Evolutionary conservation across 2,113 vertebrate species (phyloP).

Genomic region (Scophthalmus maximus): DNA sequence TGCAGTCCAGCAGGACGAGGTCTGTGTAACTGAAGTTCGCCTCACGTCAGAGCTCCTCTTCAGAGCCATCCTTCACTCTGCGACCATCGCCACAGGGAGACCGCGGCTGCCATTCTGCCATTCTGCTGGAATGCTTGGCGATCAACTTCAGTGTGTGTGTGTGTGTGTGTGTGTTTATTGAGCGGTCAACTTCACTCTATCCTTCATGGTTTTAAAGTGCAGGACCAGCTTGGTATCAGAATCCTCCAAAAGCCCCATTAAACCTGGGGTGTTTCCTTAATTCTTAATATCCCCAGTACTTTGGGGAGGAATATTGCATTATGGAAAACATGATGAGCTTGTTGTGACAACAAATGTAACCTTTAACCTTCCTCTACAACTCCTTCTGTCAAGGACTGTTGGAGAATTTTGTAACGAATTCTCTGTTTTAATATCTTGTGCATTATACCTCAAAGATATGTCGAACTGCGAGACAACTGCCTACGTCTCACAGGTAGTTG

Average conservation of each 20-base stretch:
- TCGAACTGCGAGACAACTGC: too few species aligned
- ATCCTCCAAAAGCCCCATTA: neutral
- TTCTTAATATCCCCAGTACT: too few species aligned
- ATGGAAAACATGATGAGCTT: too few species aligned
- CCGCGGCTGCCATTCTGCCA: neutral
- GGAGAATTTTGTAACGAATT: too few species aligned
- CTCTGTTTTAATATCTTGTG: too few species aligned
- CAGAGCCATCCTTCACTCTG: neutral
- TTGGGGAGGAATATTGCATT: too few species aligned
- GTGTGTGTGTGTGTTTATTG: neutral
- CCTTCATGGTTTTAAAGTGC: neutral
- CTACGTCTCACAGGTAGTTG: too few species aligned
- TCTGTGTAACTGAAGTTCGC: neutral
- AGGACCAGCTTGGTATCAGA: neutral
- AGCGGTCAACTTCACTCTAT: neutral
- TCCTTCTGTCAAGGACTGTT: too few species aligned
- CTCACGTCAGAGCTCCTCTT: slow-evolving; percentile 17
- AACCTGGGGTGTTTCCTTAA: neutral
- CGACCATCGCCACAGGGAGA: neutral
- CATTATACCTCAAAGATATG: too few species aligned
- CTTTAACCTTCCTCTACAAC: too few species aligned
- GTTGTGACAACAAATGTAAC: too few species aligned
- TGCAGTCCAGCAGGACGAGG: neutral
- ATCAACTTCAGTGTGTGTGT: neutral
- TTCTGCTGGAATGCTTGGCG: too few species aligned